These are phyloP conservation scores for Sinelater perroti DNA, from an alignment of 2,888 invertebrate genomes.

Conservation along the genomic window DNA sequence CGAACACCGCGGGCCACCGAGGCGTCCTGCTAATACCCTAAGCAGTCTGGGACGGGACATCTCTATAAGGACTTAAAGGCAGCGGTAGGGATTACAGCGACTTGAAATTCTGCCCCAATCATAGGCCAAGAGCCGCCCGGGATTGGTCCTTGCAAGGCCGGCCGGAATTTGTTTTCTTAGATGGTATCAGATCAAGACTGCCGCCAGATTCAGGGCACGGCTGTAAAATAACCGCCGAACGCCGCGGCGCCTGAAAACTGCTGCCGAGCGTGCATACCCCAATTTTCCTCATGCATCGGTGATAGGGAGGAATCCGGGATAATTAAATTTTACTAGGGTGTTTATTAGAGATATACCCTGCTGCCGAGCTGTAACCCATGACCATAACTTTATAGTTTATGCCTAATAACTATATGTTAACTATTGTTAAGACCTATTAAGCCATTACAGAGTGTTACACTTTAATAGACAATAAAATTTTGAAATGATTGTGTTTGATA, in stretches of 20 bases:
- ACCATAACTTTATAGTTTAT: neutral
- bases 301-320: neutral
- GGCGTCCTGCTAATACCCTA: conserved; percentile 6
- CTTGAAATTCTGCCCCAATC: conserved; percentile 31
- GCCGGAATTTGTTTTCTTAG: too few species aligned
- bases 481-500: neutral
- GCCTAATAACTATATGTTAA: neutral
- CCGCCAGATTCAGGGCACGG: too few species aligned
- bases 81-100: conserved; percentile 13
- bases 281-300: too few species aligned
- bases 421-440: too few species aligned
- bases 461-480: too few species aligned
- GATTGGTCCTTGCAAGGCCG: too few species aligned
- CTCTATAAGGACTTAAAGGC: conserved; percentile 16
- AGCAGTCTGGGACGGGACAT: conserved; percentile 4
- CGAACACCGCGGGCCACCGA: conserved; percentile 4
- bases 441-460: too few species aligned
- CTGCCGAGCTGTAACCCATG: neutral
- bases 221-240: too few species aligned
- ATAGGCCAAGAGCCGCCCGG: conserved; percentile 33
- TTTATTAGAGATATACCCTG: conserved; percentile 1
- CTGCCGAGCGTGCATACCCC: too few species aligned
- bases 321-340: conserved; percentile 14
- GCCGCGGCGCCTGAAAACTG: too few species aligned
- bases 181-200: conserved; percentile 38